Percentiles rank a stretch among this genome's conserved stretches.
These are phyloP conservation scores for Spea hammondii DNA, from an alignment of 2,797 vertebrate species.

Conservation along the genomic window DNA sequence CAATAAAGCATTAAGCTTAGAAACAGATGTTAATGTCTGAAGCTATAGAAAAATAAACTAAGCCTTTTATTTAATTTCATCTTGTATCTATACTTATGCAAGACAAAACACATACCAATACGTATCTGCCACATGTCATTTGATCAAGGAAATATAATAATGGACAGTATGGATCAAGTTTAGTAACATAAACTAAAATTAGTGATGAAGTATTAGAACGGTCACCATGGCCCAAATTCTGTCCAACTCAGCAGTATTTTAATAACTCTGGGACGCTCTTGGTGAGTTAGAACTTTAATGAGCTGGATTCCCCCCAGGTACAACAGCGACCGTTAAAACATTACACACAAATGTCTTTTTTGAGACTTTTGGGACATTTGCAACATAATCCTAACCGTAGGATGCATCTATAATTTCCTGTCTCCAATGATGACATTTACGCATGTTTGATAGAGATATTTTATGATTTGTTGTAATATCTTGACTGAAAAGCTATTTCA, in stretches of 20 bases:
- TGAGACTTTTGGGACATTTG: slow-evolving; percentile 23
- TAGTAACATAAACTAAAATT: slow-evolving; percentile 25
- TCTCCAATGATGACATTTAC: too few relatives aligned
- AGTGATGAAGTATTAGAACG: slow-evolving; percentile 36
- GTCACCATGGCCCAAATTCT: slow-evolving; percentile 39
- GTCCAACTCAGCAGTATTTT: slow-evolving; percentile 44
- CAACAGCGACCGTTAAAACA: slow-evolving; percentile 31
- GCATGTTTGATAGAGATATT: too few relatives aligned
- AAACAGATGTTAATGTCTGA: slow-evolving; percentile 41
- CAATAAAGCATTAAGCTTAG: slow-evolving; percentile 36
- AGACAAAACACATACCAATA: slow-evolving; percentile 21
- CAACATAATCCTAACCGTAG: too few relatives aligned
- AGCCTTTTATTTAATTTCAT: slow-evolving; percentile 32
- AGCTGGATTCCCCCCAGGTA: slow-evolving; percentile 38
- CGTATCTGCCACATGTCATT: slow-evolving; percentile 37
- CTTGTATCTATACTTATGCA: slow-evolving; percentile 33
- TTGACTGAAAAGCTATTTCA: too few relatives aligned
- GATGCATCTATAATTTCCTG: too few relatives aligned
- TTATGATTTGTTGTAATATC: too few relatives aligned
- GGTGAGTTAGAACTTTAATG: slow-evolving; percentile 44
- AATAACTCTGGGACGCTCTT: slow-evolving; percentile 38
- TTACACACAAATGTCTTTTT: slow-evolving; percentile 35
- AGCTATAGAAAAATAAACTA: slow-evolving; percentile 31
- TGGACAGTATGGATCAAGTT: slow-evolving; percentile 24
- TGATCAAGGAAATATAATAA: slow-evolving; percentile 38